These are phyloP conservation scores for Catharus fuscescens DNA, from an alignment of 2,113 vertebrate genomes.

Conservation along the genomic window DNA sequence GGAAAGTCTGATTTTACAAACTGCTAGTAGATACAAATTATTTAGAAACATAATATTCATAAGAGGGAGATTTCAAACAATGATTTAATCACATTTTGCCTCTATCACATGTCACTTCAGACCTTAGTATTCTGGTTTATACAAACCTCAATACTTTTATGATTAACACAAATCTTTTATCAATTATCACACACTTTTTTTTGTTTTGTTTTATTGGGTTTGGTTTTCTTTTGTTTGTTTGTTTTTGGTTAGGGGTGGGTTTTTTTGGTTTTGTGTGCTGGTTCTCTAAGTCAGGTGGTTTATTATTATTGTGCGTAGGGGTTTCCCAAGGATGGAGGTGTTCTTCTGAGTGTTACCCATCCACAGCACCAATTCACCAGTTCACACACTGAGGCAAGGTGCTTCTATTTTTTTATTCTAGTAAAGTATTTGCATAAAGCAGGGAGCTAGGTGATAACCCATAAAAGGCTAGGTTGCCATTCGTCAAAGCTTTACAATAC, in stretches of 20 bases:
- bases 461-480: not conserved
- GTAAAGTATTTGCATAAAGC: not conserved
- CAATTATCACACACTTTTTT: no score
- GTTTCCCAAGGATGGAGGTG: not conserved
- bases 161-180: no score
- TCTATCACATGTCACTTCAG: no score
- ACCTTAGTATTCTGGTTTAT: no score
- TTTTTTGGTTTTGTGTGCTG: not conserved
- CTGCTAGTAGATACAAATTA: no score
- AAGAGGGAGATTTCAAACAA: no score
- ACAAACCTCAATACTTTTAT: no score
- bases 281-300: not conserved
- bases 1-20: no score
- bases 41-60: no score
- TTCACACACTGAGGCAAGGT: not conserved
- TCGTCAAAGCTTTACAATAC: not conserved
- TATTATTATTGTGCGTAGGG: rapidly evolving
- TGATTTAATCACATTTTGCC: no score
- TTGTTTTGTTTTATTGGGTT: no score
- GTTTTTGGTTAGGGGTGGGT: not conserved
- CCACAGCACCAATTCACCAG: not conserved
- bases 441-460: not conserved
- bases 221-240: no score
- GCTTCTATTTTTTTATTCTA: not conserved
- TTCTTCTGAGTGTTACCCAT: not conserved